Conservation (phyloP, 2,888 invertebrate genomes). For the Slavum lentiscoides region DNA sequence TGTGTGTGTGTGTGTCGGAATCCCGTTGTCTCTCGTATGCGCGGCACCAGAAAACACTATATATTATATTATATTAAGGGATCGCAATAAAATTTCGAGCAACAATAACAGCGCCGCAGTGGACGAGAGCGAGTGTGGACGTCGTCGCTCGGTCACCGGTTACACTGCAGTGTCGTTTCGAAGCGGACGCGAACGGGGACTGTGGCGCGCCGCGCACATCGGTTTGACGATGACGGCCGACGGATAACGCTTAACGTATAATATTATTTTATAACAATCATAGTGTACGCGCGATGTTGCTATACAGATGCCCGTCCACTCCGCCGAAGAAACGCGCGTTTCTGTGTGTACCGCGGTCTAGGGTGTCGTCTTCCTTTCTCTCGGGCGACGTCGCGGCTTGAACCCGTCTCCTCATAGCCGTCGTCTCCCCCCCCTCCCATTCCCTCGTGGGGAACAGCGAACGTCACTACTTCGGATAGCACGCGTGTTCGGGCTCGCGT, state of each 20-base stretch:
- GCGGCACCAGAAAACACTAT: no score
- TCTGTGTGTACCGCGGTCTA: neutral
- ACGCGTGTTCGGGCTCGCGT: no score
- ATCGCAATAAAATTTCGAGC: no score
- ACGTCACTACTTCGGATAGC: no score
- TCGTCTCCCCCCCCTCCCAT: neutral
- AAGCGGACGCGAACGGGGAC: conserved; percentile 42
- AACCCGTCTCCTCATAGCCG: no score
- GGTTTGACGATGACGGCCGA: conserved; percentile 3
- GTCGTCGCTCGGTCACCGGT: neutral
- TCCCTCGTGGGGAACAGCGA: no score
- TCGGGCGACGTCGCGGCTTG: neutral
- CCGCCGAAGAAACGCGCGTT: neutral
- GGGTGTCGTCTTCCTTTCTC: conserved; percentile 53
- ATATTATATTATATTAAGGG: no score
- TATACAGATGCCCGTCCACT: neutral
- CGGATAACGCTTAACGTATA: neutral
- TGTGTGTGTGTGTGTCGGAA: no score
- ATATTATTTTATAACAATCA: no score
- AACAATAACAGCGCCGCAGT: no score
- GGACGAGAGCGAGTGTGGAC: no score
- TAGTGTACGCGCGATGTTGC: neutral
- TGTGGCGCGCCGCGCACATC: neutral
- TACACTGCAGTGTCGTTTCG: conserved; percentile 2
- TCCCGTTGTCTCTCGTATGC: no score